Evolutionary conservation across 2,797 vertebrate genomes (phyloP), one percentile per base, ranked within the genome.

Genomic region (Cichlasoma orientale): DNA sequence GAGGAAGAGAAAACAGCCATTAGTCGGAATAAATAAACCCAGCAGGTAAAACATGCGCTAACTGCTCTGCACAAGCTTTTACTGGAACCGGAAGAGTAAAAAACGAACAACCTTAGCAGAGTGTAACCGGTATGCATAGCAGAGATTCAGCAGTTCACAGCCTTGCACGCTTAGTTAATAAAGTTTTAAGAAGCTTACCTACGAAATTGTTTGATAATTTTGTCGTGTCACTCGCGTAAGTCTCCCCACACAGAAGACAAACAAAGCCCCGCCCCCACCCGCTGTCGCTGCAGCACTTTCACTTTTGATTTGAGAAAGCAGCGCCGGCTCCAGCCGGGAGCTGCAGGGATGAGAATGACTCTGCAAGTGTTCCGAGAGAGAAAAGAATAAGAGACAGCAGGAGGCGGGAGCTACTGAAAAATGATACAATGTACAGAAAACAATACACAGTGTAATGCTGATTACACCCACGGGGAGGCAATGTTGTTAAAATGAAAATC

Each of bases 1-100:
- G 33, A 2, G 33, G 3, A 29, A 1, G 4, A 68, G 41, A 19
- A 50, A 66, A 0, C 0, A 50, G 23, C 38, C 44, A 47, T 68
- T 50, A 66, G 41, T 47, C 4, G 0, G 16, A 12, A 27, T 66
- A 66, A 25, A 7, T 44, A n/a, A n/a, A n/a, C n/a, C n/a, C n/a
- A 27, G 25, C 25, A 27, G 25, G 25, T 27, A 27, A 27, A 27
- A 27, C 19, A 18, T 47, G 0, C 25, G 18, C 14, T 27, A 25
- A 50, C 25, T 23, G 23, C 56, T 27, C 19, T 27, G 61, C 10
- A 12, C 23, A 41, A 57, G 16, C 23, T 2, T 12, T 38, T 4
- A 6, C 4, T 1, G 3, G 13, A 68, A 21, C 6, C 12, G 50
- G 9, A 19, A 8, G 6, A 74, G 12, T 47, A 7, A 19, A 29